Evolutionary conservation across 2,113 vertebrate species (phyloP).

Genomic region (Semnopithecus entellus): DNA sequence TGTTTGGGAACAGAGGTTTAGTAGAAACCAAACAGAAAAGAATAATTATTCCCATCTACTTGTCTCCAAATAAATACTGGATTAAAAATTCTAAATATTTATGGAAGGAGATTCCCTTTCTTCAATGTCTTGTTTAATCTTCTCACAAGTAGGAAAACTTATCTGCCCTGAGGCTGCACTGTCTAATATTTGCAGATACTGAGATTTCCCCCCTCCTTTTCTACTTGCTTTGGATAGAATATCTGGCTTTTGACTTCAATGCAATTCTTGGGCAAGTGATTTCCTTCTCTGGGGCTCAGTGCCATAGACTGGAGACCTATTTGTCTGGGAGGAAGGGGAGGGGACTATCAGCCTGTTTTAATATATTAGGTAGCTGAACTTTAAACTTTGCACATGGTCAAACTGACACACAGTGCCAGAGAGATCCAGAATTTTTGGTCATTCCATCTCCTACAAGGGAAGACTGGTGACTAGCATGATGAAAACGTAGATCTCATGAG

Average conservation of each 20-base stretch:
- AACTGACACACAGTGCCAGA: background rate
- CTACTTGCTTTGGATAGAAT: background rate
- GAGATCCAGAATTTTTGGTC: background rate
- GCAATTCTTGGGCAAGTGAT: background rate
- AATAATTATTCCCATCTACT: constrained; percentile 6
- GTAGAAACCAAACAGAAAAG: constrained; percentile 11
- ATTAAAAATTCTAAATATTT: constrained; percentile 40
- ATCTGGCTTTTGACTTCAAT: background rate
- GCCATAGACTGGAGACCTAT: background rate
- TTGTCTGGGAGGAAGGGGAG: background rate
- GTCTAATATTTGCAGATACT: background rate
- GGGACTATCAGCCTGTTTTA: background rate
- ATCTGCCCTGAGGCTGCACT: background rate
- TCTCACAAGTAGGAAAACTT: background rate
- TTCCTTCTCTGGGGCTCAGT: background rate
- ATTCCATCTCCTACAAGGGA: background rate
- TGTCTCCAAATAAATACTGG: constrained; percentile 33
- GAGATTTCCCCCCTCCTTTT: background rate
- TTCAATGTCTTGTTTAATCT: background rate
- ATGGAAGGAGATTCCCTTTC: constrained; percentile 4
- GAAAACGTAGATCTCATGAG: background rate
- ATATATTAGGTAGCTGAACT: background rate
- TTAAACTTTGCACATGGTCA: background rate
- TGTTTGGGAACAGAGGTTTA: constrained; percentile 16
- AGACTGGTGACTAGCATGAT: background rate